These are phyloP conservation scores for Netelia inedita DNA, from an alignment of 2,888 invertebrate genomes.

Conservation along the genomic window DNA sequence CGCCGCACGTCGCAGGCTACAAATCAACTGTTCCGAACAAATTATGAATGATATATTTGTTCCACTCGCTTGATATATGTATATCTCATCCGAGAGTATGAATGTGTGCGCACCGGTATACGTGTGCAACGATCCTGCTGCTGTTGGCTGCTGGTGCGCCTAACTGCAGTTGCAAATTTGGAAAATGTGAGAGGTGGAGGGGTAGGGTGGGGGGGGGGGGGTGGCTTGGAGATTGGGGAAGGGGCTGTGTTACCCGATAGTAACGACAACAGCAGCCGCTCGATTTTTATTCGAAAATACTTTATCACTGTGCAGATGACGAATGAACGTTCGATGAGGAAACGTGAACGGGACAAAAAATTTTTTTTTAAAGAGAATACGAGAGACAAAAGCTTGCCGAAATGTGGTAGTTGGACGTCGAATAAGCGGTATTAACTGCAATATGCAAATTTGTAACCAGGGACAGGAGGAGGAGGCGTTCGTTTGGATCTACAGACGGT, in stretches of 20 bases:
- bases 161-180: slow-evolving; percentile 72
- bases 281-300: slow-evolving; percentile 71
- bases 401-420: slow-evolving; percentile 31
- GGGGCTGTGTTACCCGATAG: slow-evolving; percentile 28
- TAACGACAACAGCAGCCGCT: slow-evolving; percentile 58
- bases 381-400: slow-evolving; percentile 17
- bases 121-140: slow-evolving; percentile 59
- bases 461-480: background rate
- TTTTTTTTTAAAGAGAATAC: slow-evolving; percentile 5
- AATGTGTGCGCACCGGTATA: slow-evolving; percentile 64
- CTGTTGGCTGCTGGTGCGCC: slow-evolving; percentile 66
- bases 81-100: slow-evolving; percentile 73
- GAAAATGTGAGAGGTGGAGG: slow-evolving; percentile 63
- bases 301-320: slow-evolving; percentile 65
- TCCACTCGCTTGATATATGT: slow-evolving; percentile 83
- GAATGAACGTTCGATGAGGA: slow-evolving; percentile 68
- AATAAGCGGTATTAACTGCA: background rate
- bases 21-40: slow-evolving; percentile 85
- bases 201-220: slow-evolving; percentile 13
- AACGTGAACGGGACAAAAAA: slow-evolving; percentile 55
- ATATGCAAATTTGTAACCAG: slow-evolving; percentile 4
- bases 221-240: background rate
- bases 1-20: slow-evolving; percentile 83
- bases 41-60: slow-evolving; percentile 85
- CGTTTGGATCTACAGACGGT: slow-evolving; percentile 66